phyloP scores from a whole-genome alignment of 2,888 invertebrate genomes.

The Pilophorus perplexus region DNA sequence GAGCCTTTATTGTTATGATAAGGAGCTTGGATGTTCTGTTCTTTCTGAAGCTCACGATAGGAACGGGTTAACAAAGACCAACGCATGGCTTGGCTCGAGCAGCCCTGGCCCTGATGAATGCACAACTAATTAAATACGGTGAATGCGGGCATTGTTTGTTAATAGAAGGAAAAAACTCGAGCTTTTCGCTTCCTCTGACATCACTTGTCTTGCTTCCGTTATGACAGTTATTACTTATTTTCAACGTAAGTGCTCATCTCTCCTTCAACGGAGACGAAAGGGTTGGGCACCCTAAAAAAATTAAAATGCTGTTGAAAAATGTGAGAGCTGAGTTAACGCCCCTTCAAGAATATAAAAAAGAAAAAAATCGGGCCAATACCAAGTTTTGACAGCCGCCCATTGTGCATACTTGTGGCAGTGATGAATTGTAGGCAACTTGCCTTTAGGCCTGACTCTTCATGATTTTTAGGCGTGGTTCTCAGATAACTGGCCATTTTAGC shows the following conservation, averaged over 20 bases:
- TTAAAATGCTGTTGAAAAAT: slow-evolving; percentile 12
- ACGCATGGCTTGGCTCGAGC: slow-evolving; percentile 37
- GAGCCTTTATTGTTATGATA: slow-evolving; percentile 35
- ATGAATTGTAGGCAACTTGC: slow-evolving; percentile 24
- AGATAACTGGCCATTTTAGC: no score
- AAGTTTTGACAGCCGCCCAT: slow-evolving; percentile 42
- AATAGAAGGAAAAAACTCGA: slow-evolving; percentile 32
- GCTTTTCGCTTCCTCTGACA: slow-evolving; percentile 38
- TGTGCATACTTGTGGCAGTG: slow-evolving; percentile 35
- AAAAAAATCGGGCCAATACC: slow-evolving; percentile 38
- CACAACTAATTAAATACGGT: slow-evolving; percentile 41
- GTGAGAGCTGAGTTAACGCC: background rate
- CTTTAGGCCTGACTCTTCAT: background rate
- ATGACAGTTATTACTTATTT: slow-evolving; percentile 41
- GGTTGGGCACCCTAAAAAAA: slow-evolving; percentile 8
- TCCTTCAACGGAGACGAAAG: slow-evolving; percentile 32
- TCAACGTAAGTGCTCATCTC: slow-evolving; percentile 36
- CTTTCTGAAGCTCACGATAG: slow-evolving; percentile 37
- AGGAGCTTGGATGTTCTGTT: slow-evolving; percentile 34
- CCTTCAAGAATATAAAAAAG: no score
- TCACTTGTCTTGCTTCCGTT: slow-evolving; percentile 33
- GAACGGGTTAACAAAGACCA: slow-evolving; percentile 40
- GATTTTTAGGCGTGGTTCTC: no score
- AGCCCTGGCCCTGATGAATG: slow-evolving; percentile 36
- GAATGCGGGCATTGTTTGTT: slow-evolving; percentile 41